Conservation (phyloP, 2,888 invertebrate genomes). For the Seira sanloemensis region DNA sequence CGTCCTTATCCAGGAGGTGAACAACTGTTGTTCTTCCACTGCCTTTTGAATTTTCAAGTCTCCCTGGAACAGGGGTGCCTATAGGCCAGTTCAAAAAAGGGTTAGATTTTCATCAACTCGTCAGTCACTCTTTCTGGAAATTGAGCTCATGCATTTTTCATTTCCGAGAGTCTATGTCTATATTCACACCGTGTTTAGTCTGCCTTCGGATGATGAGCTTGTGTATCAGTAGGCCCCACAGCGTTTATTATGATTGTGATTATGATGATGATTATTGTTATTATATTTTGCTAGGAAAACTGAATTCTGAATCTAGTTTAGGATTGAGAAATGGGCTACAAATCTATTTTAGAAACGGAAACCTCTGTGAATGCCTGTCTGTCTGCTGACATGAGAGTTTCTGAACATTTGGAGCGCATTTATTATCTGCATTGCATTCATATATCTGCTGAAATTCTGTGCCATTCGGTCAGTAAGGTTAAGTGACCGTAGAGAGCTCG, state of each 20-base stretch:
- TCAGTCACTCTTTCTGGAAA: constrained; percentile 43
- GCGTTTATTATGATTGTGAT: constrained; percentile 55
- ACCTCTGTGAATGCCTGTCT: constrained; percentile 40
- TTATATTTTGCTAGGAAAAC: constrained; percentile 30
- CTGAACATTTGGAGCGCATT: too few relatives aligned
- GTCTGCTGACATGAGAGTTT: constrained; percentile 36
- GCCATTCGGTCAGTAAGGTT: constrained; percentile 18
- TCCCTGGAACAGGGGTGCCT: constrained; percentile 3
- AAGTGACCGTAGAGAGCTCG: not conserved
- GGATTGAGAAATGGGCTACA: too few relatives aligned
- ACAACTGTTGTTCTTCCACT: constrained; percentile 35
- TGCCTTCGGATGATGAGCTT: too few relatives aligned
- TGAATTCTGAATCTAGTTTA: too few relatives aligned
- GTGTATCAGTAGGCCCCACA: constrained; percentile 57
- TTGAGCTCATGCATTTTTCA: constrained; percentile 49
- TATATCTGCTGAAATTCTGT: not conserved
- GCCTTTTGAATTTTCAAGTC: not conserved
- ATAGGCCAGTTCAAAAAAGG: not conserved
- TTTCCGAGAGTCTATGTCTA: not conserved
- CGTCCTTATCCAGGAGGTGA: constrained; percentile 35
- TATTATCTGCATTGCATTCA: constrained; percentile 17
- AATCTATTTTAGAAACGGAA: constrained; percentile 24
- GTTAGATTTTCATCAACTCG: constrained; percentile 48
- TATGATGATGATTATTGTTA: constrained; percentile 50
- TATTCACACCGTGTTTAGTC: constrained; percentile 1